Evolutionary conservation across 2,113 vertebrate genomes (phyloP).

Genomic region (Ceuthmochares aereus): DNA sequence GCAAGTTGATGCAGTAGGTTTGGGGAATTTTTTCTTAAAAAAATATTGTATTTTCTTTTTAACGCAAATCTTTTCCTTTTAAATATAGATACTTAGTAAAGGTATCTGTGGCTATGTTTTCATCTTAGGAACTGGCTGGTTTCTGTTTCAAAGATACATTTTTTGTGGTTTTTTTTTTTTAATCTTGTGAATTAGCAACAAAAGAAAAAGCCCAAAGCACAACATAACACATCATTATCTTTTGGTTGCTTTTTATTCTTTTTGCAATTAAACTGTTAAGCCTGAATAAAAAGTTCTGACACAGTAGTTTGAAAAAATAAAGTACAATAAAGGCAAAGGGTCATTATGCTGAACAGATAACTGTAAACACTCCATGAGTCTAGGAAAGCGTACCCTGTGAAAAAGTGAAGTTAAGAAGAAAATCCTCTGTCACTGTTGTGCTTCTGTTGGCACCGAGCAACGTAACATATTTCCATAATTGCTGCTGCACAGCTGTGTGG

Average conservation of each 20-base stretch:
- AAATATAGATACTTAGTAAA: neutral
- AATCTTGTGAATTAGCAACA: neutral
- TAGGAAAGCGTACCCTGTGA: neutral
- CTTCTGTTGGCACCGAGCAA: neutral
- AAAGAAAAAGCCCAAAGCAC: neutral
- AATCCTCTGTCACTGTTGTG: neutral
- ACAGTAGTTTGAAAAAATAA: neutral
- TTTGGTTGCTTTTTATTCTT: neutral
- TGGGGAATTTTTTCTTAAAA: rapidly evolving
- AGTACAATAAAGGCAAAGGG: neutral
- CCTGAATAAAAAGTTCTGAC: neutral
- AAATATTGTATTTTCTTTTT: neutral
- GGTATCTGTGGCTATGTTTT: neutral
- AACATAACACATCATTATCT: neutral
- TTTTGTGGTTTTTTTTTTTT: neutral
- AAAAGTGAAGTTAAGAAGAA: neutral
- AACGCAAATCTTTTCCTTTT: neutral
- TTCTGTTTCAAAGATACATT: neutral
- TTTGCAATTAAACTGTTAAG: neutral
- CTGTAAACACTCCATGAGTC: neutral
- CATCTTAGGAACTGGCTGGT: neutral
- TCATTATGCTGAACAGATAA: neutral
- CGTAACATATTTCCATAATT: neutral
- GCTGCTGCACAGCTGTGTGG: neutral
- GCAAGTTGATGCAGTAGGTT: neutral